Evolutionary conservation across 2,888 invertebrate species (phyloP).

Genomic region (Laspeyria flexula): DNA sequence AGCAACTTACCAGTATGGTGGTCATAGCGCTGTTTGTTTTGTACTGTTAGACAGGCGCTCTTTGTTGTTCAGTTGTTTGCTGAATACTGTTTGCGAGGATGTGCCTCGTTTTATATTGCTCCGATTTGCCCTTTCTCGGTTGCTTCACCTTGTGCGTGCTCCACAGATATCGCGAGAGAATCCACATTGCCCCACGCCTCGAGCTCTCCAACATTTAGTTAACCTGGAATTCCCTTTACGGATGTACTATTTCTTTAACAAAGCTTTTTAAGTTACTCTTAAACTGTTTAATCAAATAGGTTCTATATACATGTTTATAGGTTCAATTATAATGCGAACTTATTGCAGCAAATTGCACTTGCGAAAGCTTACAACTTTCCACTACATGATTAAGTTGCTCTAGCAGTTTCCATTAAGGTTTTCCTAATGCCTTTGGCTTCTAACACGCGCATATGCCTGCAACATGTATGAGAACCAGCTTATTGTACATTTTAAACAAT

Average conservation of each 20-base stretch:
- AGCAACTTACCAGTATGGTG: conserved; percentile 69
- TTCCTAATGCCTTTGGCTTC: conserved; percentile 22
- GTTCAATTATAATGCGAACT: conserved; percentile 14
- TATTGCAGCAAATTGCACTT: conserved; percentile 28
- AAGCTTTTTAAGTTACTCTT: conserved; percentile 13
- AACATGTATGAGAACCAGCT: too few species aligned
- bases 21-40: conserved; percentile 59
- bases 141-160: conserved; percentile 83
- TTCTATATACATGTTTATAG: conserved; percentile 10
- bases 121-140: conserved; percentile 83
- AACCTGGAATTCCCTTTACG: conserved; percentile 46
- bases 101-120: conserved; percentile 83
- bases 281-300: conserved; percentile 2
- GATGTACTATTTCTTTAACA: conserved; percentile 26
- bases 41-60: conserved; percentile 59
- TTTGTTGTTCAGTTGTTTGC: conserved; percentile 67
- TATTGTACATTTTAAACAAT: too few species aligned
- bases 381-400: conserved; percentile 37
- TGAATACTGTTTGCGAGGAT: conserved; percentile 78
- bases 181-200: conserved; percentile 62
- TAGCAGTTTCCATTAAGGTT: conserved; percentile 38
- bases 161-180: conserved; percentile 63
- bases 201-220: conserved; percentile 51
- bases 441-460: conserved; percentile 1
- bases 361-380: conserved; percentile 39